Base-by-base conservation (phyloP, 2,113 vertebrate genomes). In the Percina caprodes region DNA sequence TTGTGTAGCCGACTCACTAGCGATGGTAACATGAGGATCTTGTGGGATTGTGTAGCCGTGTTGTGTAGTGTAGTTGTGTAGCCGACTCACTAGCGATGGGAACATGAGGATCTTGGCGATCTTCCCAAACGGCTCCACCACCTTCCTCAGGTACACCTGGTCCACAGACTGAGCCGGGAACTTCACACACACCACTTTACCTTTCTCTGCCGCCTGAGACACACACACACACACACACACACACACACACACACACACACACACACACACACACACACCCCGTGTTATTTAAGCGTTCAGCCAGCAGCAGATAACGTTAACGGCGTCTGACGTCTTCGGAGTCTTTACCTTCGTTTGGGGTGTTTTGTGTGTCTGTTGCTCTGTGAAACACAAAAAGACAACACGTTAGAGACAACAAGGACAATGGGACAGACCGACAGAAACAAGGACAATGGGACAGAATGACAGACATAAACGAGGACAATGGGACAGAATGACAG, bases 101-200 rank as follows among this genome's bases (percentile, higher is more conserved):
- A 95, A 94, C 89, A 94, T 84, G 2, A 93, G 80, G 26, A 95
- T 60, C 82, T 92, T 92, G 12, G 90, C 46, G 39, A 92, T 60
- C 10, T 79, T 81, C 4, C 95, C 95, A 68, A 95, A 94, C 0
- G 90, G 92, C 21, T 91, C 76, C 0, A 72, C 68, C 13, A 95
- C 84, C 35, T 89, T 88, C 79, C 67, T 91, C 51, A 95, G 76
- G 46, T 86, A 87, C 4, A 42, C 19, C 84, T 94, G 93, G 5
- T 94, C 89, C 67, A 93, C 82, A 35, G 85, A 72, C 45, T 87
- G 80, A 79, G 88, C 42, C 0, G 85, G 73, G 67, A 94, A 95
- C 82, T 90, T 93, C n/a, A 89, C 85, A 82, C 92, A 93, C 35
- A 95, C 92, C 82, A 95, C 92, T 73, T 89, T 94, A 21, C 83